These are phyloP conservation scores for Neuroscelio doddi DNA, from an alignment of 2,888 invertebrate species.

Conservation along the genomic window DNA sequence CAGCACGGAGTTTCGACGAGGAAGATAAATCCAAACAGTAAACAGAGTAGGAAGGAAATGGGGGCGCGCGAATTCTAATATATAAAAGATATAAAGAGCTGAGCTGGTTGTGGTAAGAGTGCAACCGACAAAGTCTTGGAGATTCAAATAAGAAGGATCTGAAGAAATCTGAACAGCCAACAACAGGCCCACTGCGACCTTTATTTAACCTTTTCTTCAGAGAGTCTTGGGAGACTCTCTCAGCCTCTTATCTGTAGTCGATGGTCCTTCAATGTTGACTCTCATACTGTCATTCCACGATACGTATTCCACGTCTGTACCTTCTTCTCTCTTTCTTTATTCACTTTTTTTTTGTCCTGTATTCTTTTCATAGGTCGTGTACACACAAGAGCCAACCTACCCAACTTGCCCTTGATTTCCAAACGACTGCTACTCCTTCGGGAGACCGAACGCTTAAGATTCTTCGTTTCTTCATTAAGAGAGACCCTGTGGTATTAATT, in stretches of 20 bases:
- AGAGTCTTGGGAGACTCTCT: conserved; percentile 48
- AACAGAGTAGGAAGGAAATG: conserved; percentile 34
- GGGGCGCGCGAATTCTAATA: conserved; percentile 64
- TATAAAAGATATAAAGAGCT: conserved; percentile 69
- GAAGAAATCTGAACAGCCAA: conserved; percentile 71
- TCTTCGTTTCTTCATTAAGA: conserved; percentile 55
- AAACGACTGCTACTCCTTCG: conserved; percentile 33
- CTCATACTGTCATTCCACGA: conserved; percentile 14
- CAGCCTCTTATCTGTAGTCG: conserved; percentile 48
- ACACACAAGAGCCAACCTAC: conserved; percentile 25
- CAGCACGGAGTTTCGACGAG: conserved; percentile 18
- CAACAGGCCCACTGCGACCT: conserved; percentile 54
- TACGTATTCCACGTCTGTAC: conserved; percentile 11
- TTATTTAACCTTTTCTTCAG: conserved; percentile 55
- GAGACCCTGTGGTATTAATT: conserved; percentile 63
- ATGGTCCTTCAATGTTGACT: conserved; percentile 47
- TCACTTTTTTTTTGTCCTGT: conserved; percentile 15
- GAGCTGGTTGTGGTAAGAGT: conserved; percentile 31
- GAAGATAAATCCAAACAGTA: conserved; percentile 50
- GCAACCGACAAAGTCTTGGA: conserved; percentile 56
- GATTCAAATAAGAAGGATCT: conserved; percentile 63
- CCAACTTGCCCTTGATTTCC: neutral
- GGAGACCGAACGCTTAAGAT: conserved; percentile 49
- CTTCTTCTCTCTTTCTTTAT: conserved; percentile 15
- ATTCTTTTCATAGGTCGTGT: conserved; percentile 21